A percentile compares a stretch with the other conserved stretches of the same genome.
Evolutionary conservation across 2,888 invertebrate species (phyloP).

Genomic region (Hedychridium roseum): DNA sequence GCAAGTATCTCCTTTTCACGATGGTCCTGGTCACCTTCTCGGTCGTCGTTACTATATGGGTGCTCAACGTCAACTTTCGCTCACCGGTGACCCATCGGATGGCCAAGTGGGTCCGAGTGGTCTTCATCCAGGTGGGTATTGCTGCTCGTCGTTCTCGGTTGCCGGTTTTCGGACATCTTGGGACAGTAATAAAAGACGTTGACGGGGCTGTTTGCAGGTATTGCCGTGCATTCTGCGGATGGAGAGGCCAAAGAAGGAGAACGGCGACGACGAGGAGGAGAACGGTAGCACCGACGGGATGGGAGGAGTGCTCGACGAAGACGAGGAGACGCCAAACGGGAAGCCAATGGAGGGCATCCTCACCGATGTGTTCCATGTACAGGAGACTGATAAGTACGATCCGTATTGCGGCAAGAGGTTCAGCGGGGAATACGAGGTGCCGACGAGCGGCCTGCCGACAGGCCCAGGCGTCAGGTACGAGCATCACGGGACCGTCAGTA

Average conservation of each 20-base stretch:
- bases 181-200: too few species aligned
- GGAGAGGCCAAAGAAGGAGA: constrained; percentile 85
- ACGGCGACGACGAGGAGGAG: constrained; percentile 70
- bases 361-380: constrained; percentile 80
- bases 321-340: constrained; percentile 68
- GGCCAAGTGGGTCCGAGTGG: constrained; percentile 88
- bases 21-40: constrained; percentile 94
- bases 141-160: too few species aligned
- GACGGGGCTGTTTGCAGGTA: too few species aligned
- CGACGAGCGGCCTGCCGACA: constrained; percentile 53
- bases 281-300: constrained; percentile 61
- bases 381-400: constrained; percentile 74
- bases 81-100: constrained; percentile 93
- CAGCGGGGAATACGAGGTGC: constrained; percentile 78
- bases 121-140: constrained; percentile 87
- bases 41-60: constrained; percentile 92
- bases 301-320: constrained; percentile 70
- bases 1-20: constrained; percentile 92
- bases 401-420: constrained; percentile 70
- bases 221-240: constrained; percentile 88
- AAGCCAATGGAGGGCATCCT: constrained; percentile 72
- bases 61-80: constrained; percentile 91
- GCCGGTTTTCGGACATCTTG: too few species aligned
- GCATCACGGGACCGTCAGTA: constrained; percentile 67
- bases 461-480: constrained; percentile 30